Evolutionary conservation across 1,140 invertebrate species (phyloP).

Genomic region (Dendroctonus ponderosae): DNA sequence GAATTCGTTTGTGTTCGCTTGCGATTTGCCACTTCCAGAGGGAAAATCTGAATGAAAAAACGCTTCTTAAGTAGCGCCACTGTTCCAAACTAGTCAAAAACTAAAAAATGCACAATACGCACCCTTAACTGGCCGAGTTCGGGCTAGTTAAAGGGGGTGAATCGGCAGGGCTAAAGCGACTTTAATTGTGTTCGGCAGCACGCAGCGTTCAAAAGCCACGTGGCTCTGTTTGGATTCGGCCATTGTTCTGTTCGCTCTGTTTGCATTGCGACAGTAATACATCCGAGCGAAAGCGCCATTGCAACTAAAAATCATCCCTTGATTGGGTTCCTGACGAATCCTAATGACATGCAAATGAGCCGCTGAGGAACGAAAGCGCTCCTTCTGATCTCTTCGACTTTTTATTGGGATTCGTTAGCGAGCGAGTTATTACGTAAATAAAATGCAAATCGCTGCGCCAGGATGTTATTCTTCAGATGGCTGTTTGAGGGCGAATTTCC

Average conservation of each 20-base stretch:
- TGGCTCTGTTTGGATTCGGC: conserved; percentile 22
- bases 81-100: conserved; percentile 1
- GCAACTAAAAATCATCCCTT: conserved; percentile 15
- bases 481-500: background rate
- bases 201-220: conserved; percentile 26
- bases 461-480: conserved; percentile 4
- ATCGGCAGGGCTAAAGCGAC: conserved; percentile 29
- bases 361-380: conserved; percentile 11
- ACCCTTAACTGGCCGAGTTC: conserved; percentile 24
- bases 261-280: conserved; percentile 3
- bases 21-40: no score
- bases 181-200: conserved; percentile 32
- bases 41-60: no score
- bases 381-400: conserved; percentile 20
- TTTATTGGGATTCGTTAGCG: conserved; percentile 27
- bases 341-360: conserved; percentile 25
- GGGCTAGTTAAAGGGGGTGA: conserved; percentile 20
- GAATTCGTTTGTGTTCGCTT: no score
- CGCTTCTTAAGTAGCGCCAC: background rate
- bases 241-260: background rate
- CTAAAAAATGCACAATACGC: conserved; percentile 30
- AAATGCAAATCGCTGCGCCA: conserved; percentile 13
- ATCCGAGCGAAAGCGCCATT: background rate
- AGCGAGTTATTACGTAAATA: conserved; percentile 22
- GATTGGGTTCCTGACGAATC: conserved; percentile 20